phyloP scores from a whole-genome alignment of 35 echinoderm and acorn worm genomes.

The Stichopus chloronotus region DNA sequence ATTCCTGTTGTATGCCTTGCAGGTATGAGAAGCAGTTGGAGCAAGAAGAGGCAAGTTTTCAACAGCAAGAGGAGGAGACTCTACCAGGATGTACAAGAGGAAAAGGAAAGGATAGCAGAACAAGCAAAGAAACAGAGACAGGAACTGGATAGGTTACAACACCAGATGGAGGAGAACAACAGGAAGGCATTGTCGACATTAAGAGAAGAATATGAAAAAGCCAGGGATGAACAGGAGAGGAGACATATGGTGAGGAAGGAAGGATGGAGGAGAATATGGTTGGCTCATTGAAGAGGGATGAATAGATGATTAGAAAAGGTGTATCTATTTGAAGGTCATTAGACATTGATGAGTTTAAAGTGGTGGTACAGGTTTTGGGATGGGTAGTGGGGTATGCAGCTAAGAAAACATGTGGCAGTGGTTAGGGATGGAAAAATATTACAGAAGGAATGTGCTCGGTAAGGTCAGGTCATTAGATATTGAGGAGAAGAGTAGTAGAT shows the following conservation, averaged over 20 bases:
- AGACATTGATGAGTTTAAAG: neutral
- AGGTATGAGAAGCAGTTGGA: slow-evolving; percentile 98
- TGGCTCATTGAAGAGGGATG: neutral
- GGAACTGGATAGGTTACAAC: slow-evolving; percentile 81
- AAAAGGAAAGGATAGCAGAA: slow-evolving; percentile 91
- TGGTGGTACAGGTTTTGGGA: neutral
- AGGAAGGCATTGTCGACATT: slow-evolving; percentile 75
- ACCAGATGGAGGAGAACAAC: slow-evolving; percentile 91
- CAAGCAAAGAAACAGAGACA: slow-evolving; percentile 90
- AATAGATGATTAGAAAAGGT: neutral
- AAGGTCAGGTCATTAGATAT: too few species aligned
- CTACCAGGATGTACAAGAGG: slow-evolving; percentile 91
- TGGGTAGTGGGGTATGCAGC: neutral
- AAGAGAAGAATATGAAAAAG: slow-evolving; percentile 87
- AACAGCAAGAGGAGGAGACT: slow-evolving; percentile 73
- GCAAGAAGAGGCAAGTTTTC: slow-evolving; percentile 88
- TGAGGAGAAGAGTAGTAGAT: too few species aligned
- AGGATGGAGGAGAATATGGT: neutral
- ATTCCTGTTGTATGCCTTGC: neutral
- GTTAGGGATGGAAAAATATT: neutral
- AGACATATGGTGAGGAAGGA: slow-evolving; percentile 71
- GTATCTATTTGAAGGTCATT: neutral
- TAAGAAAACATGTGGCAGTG: too few species aligned
- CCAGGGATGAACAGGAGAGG: slow-evolving; percentile 91
- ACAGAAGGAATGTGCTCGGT: neutral